Evolutionary conservation across 2,797 vertebrate genomes (phyloP), one percentile per base, ranked within the genome.

Genomic region (Catharus ustulatus): DNA sequence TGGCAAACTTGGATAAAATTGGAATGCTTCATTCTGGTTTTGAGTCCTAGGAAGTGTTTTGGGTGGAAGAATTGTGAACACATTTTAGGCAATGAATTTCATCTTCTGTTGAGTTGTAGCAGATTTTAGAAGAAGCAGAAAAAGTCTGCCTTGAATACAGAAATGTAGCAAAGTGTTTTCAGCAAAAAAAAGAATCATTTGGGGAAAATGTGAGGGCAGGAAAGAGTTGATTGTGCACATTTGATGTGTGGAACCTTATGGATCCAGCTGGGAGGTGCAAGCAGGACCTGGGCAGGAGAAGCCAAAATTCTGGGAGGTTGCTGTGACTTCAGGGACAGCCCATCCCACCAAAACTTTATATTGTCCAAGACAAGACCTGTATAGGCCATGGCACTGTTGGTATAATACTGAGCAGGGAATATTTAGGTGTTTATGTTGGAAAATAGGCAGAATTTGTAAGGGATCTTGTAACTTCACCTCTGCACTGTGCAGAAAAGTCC

Each of bases 331-430:
- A 59, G 45, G 52, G 13, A 9, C 26, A 27, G 14, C 36, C 32
- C 26, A 22, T 58, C 71, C 71, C 45, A 45, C 27, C 38, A 27
- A 45, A 36, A 59, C 45, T 67, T 59, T 23, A 7, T 59, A 11
- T 59, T 45, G 23, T 59, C 63, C n/a, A 29, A 38, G 45, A 23
- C n/a, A 38, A 36, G 18, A 51, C 6, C 27, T 66, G 36, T 15
- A 4, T 3, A 43, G 22, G 36, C 36, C 22, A 15, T 32, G 32
- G 18, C 38, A 36, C 7, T 19, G 22, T 19, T 51, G 38, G 15
- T 32, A 23, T 1, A 22, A 38, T 13, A 27, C 12, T 32, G 38
- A 67, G 18, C 0, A 0, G 18, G 15, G 45, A 36, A 19, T 59
- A n/a, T 52, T 43, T 51, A 32, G 23, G 19, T 59, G 46, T 32